A percentile compares a stretch with the other conserved stretches of the same genome.
Evolutionary conservation across 2,797 vertebrate genomes (phyloP).

Genomic region (Myotis pilosus): DNA sequence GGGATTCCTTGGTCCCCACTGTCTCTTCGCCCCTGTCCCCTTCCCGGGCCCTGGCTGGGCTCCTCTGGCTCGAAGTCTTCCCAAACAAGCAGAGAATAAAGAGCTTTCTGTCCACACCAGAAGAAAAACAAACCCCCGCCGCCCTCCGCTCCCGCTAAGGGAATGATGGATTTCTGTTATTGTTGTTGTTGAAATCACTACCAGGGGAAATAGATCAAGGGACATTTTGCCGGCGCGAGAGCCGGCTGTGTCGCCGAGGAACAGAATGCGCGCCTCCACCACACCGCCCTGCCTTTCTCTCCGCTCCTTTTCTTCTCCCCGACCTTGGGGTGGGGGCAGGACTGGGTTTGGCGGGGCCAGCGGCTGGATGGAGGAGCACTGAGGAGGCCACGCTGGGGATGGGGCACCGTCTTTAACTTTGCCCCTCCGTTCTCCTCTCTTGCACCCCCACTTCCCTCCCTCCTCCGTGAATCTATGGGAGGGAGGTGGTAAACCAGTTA

Average conservation of each 20-base stretch:
- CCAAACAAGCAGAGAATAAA: constrained; percentile 69
- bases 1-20: rapidly evolving
- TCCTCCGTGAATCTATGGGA: neutral
- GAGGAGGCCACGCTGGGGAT: rapidly evolving
- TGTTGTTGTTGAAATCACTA: constrained; percentile 75
- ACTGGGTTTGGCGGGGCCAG: rapidly evolving
- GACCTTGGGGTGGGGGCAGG: neutral
- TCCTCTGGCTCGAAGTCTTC: neutral
- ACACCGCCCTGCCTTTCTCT: neutral
- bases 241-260: constrained; percentile 4
- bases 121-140: constrained; percentile 72
- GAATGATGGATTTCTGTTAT: constrained; percentile 80
- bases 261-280: neutral
- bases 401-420: rapidly evolving
- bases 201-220: constrained; percentile 75
- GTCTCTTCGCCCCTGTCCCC: neutral
- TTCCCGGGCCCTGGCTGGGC: neutral
- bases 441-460: constrained; percentile 66
- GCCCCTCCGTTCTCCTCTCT: neutral
- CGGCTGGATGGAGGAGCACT: rapidly evolving
- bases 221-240: constrained; percentile 49
- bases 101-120: constrained; percentile 66
- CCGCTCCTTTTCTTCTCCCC: neutral
- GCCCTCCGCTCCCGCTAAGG: constrained; percentile 52
- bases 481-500: rapidly evolving